Evolutionary conservation across 2,888 invertebrate genomes (phyloP).

Genomic region (Ormyrus labotus): DNA sequence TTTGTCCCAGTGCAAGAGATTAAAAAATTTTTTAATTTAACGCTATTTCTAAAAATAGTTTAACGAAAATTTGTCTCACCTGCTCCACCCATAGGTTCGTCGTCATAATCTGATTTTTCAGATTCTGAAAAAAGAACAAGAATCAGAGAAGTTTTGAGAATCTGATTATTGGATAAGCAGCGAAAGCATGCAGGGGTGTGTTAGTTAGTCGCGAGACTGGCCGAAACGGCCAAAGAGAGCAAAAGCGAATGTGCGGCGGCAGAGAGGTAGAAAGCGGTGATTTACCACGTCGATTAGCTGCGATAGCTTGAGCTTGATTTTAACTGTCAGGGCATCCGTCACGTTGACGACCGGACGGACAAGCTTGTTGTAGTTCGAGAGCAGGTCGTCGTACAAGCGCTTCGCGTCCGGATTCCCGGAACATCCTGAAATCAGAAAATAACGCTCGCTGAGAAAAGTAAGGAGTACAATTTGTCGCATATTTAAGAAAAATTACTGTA

Average conservation of each 20-base stretch:
- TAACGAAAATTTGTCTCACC: slow-evolving; percentile 69
- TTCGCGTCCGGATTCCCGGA: slow-evolving; percentile 92
- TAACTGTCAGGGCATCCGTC: slow-evolving; percentile 89
- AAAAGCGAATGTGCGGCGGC: neutral
- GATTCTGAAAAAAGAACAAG: slow-evolving; percentile 77
- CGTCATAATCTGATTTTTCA: slow-evolving; percentile 83
- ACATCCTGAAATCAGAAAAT: slow-evolving; percentile 81
- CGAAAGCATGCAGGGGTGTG: too few species aligned
- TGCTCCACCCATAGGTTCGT: slow-evolving; percentile 83
- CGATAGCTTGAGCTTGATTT: slow-evolving; percentile 90
- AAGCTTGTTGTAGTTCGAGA: slow-evolving; percentile 92
- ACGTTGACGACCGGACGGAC: slow-evolving; percentile 91
- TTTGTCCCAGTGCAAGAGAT: too few species aligned
- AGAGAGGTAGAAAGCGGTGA: slow-evolving; percentile 11
- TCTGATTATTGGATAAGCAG: too few species aligned
- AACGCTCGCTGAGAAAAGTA: too few species aligned
- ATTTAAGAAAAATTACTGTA: too few species aligned
- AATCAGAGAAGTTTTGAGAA: neutral
- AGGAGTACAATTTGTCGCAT: too few species aligned
- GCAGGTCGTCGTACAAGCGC: slow-evolving; percentile 90
- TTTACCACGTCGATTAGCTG: slow-evolving; percentile 92
- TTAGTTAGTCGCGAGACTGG: too few species aligned
- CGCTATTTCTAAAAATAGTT: neutral
- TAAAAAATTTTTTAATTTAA: too few species aligned
- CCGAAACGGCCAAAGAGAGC: too few species aligned